Conservation (phyloP, 2,113 vertebrate genomes). For the Lampris incognitus region DNA sequence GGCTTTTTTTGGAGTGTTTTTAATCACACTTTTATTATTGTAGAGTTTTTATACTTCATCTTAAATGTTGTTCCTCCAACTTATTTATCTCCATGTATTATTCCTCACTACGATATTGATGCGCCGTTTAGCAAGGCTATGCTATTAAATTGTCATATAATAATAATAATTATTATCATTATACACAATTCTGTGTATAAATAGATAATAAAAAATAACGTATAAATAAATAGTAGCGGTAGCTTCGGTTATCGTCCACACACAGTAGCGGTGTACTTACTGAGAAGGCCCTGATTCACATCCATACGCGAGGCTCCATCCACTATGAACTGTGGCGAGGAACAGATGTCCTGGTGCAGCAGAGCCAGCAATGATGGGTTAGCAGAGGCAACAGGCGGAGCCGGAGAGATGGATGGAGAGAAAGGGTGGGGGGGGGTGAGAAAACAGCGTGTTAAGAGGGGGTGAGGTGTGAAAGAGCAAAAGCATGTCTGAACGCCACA, state of each 20-base stretch:
- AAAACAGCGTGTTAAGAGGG: neutral
- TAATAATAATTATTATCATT: no score
- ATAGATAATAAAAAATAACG: no score
- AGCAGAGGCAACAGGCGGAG: neutral
- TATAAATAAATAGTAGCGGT: neutral
- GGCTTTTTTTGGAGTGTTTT: no score
- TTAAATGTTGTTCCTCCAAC: no score
- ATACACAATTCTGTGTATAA: no score
- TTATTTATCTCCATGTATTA: no score
- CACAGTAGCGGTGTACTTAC: constrained; percentile 61
- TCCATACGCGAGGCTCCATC: constrained; percentile 65
- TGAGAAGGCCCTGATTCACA: constrained; percentile 68
- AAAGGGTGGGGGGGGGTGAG: neutral
- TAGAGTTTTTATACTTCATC: no score
- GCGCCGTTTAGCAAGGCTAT: no score
- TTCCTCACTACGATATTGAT: no score
- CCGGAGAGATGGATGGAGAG: neutral
- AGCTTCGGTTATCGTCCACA: neutral
- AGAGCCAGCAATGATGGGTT: neutral
- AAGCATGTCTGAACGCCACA: neutral
- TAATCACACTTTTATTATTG: no score
- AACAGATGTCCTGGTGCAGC: constrained; percentile 74
- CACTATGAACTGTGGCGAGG: constrained; percentile 68
- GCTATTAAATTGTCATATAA: no score
- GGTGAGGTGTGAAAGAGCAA: neutral